Base-by-base conservation (phyloP, 2,888 invertebrate species). In the Idaea aversata region DNA sequence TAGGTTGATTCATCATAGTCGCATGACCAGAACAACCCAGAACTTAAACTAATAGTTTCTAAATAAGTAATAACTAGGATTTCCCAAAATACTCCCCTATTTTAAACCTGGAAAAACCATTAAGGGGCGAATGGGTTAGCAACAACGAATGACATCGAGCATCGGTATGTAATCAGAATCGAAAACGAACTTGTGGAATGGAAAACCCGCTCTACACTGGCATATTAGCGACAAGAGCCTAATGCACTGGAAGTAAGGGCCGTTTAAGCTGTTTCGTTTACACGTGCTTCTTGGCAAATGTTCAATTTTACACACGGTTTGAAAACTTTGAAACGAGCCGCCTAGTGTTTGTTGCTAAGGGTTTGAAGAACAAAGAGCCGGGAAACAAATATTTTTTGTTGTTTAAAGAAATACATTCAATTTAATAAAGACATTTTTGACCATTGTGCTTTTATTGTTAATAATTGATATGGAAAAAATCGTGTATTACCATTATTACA, bases 231-330 rank as follows among this genome's bases (percentile, higher is more conserved):
- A 68, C 58, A 75, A 73, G 69, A 72, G 69, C 69, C 65, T 69
- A 73, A 72, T 67, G 69, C 67, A 61, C 66, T 61, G 58, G 61
- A 67, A 67, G 61, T 35, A 63, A 67, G 61, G 63, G 70, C 65
- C 64, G 65, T 61, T 70, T 70, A 68, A 69, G 71, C 69, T 68
- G 67, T 70, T 74, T 70, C 70, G 69, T 67, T 71, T 71, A 68
- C 63, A 59, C 63, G 68, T 67, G 63, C 63, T 63, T 67, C 59
- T 67, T 76, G 76, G 76, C 72, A 70, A 64, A 73, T 65, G 70
- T 72, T 75, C 76, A 76, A 73, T 68, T 72, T 70, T 66, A 72
- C 71, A 73, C 67, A 67, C 67, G 61, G 67, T 38, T 34, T 64
- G 66, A 61, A 57, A 63, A 59, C 66, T 38, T 34, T 64, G 66